Evolutionary conservation across 2,888 invertebrate genomes (phyloP), one percentile per base, ranked within the genome.

Genomic region (Oegoconia quadripuncta): DNA sequence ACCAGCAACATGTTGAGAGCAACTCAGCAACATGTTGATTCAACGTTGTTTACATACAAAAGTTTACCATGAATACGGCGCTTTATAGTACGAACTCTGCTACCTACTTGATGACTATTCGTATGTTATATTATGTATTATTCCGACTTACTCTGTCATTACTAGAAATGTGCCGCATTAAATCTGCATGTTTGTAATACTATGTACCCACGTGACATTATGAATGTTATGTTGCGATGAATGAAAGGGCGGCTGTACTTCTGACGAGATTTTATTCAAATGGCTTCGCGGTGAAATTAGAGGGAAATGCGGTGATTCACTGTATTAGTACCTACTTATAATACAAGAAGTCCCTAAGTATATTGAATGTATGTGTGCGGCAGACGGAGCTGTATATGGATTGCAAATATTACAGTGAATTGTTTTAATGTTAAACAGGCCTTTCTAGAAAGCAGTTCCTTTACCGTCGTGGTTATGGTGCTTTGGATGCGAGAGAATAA

Each of bases 171-270:
- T 30, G 31, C 49, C 50, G 57, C 50, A 45, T 45, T 50, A 45
- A 48, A 73, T 76, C 71, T 69, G 66, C 70, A 74, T 72, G 55
- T 51, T 48, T 51, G 44, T 61, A 65, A 64, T n/a, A n/a, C n/a
- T n/a, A n/a, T 62, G 50, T 57, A 45, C 35, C 46, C 47, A 50
- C 45, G 34, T 42, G 49, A n/a, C n/a, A n/a, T n/a, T n/a, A n/a
- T n/a, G n/a, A n/a, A n/a, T n/a, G n/a, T n/a, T 50, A 50, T 46
- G 39, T 25, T 41, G 50, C 47, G 47, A 55, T 56, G 63, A 70
- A 77, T 76, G 62, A 71, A 54, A 72, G 61, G 65, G 71, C 76
- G 73, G 76, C 55, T 42, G 41, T 40, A n/a, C 37, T 25, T 32
- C 33, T 25, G 37, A 39, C 34, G 44, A 47, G 49, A 56, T 55